phyloP scores from a whole-genome alignment of 1,140 invertebrate species.

The Limonius californicus region DNA sequence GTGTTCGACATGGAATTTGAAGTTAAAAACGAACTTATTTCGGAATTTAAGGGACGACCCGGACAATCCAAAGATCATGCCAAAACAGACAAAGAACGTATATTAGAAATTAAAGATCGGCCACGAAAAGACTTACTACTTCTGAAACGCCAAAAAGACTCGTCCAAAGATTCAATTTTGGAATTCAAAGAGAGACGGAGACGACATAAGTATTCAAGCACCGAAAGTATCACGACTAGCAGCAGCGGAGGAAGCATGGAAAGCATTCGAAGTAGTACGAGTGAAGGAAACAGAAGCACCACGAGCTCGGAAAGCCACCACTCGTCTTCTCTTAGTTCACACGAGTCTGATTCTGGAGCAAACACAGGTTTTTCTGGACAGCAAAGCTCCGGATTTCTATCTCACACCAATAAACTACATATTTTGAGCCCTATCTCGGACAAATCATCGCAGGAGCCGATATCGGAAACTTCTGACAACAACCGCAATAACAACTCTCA shows the following conservation, averaged over 20 bases:
- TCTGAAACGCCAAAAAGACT: slow-evolving; percentile 63
- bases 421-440: slow-evolving; percentile 86
- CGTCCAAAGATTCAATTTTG: slow-evolving; percentile 57
- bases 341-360: slow-evolving; percentile 74
- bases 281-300: slow-evolving; percentile 75
- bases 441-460: slow-evolving; percentile 83
- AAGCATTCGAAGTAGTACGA: slow-evolving; percentile 74
- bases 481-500: slow-evolving; percentile 74
- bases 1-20: slow-evolving; percentile 52
- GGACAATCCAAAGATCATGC: slow-evolving; percentile 36
- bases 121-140: slow-evolving; percentile 62
- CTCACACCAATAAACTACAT: slow-evolving; percentile 70
- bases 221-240: slow-evolving; percentile 80
- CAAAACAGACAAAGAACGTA: slow-evolving; percentile 43
- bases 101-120: slow-evolving; percentile 59
- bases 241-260: slow-evolving; percentile 82
- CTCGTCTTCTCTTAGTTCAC: slow-evolving; percentile 74
- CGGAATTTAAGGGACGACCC: slow-evolving; percentile 47
- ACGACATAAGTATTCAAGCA: slow-evolving; percentile 72
- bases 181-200: slow-evolving; percentile 64
- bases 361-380: slow-evolving; percentile 50
- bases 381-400: slow-evolving; percentile 59
- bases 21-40: slow-evolving; percentile 40
- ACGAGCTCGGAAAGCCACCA: slow-evolving; percentile 75
- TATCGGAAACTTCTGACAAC: slow-evolving; percentile 71